Percentiles rank a stretch among this genome's conserved stretches.
These are phyloP conservation scores for Saturnia pavonia DNA, from an alignment of 2,888 invertebrate genomes.

Conservation along the genomic window DNA sequence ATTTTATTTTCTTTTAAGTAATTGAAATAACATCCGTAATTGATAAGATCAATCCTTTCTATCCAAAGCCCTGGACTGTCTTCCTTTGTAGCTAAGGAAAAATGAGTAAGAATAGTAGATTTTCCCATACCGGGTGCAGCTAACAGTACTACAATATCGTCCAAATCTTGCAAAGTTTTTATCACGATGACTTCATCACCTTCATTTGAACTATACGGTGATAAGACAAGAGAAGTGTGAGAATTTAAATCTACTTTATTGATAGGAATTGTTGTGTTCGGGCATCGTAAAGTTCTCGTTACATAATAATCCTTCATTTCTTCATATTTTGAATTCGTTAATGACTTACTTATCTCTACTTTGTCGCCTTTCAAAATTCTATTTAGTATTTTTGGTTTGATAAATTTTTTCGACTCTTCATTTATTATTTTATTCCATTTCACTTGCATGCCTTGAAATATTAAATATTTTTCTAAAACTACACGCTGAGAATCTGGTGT, in stretches of 20 bases:
- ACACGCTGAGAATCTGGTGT: constrained; percentile 7
- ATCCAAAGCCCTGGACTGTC: constrained; percentile 27
- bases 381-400: constrained; percentile 17
- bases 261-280: background rate
- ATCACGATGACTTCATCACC: background rate
- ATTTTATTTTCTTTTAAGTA: constrained; percentile 20
- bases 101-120: constrained; percentile 32
- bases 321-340: constrained; percentile 16
- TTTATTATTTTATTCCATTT: constrained; percentile 6
- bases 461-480: constrained; percentile 10
- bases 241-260: constrained; percentile 2
- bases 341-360: constrained; percentile 9
- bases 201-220: background rate
- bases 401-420: constrained; percentile 1
- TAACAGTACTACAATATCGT: constrained; percentile 13
- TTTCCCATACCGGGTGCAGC: constrained; percentile 35
- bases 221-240: background rate
- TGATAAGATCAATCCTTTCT: constrained; percentile 25
- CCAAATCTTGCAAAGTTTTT: background rate
- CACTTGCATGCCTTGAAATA: constrained; percentile 14
- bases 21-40: constrained; percentile 23
- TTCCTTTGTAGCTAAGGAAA: constrained; percentile 29
- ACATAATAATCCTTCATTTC: constrained; percentile 19
- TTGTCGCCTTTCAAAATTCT: constrained; percentile 21
- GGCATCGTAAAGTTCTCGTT: constrained; percentile 4